Conservation (phyloP, 1,140 invertebrate species). For the Zaprionus ghesquierei region DNA sequence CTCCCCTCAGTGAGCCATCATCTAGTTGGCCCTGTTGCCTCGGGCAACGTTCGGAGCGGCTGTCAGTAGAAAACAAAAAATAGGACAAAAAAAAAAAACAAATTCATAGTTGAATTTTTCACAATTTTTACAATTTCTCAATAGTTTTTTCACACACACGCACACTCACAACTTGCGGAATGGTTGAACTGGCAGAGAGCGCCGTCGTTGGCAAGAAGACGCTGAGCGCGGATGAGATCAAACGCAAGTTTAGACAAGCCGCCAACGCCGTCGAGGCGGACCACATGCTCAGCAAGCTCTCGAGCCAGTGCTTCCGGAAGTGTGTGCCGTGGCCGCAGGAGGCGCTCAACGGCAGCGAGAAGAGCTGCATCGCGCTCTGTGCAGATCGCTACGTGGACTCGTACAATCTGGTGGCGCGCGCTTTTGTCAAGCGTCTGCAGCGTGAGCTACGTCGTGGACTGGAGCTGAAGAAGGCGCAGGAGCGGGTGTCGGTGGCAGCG, state of each 20-base stretch:
- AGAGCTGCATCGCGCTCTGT: constrained; percentile 25
- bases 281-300: constrained; percentile 18
- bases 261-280: background rate
- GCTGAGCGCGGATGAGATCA: constrained; percentile 1
- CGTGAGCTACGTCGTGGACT: background rate
- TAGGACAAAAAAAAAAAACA: background rate
- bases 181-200: background rate
- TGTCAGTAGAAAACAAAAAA: background rate
- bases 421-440: constrained; percentile 10
- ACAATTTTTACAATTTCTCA: background rate
- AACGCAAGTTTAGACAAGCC: background rate
- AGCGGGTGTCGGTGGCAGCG: no score
- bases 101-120: background rate
- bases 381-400: constrained; percentile 33
- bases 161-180: background rate
- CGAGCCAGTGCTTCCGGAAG: constrained; percentile 31
- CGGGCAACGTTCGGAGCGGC: no score
- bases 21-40: background rate
- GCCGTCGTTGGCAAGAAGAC: background rate
- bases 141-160: background rate
- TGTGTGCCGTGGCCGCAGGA: constrained; percentile 15
- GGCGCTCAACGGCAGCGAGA: constrained; percentile 3
- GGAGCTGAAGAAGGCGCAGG: constrained; percentile 6
- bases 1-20: no score
- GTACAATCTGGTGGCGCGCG: constrained; percentile 1